phyloP scores from a whole-genome alignment of 2,113 vertebrate genomes.

The Falco punctatus region DNA sequence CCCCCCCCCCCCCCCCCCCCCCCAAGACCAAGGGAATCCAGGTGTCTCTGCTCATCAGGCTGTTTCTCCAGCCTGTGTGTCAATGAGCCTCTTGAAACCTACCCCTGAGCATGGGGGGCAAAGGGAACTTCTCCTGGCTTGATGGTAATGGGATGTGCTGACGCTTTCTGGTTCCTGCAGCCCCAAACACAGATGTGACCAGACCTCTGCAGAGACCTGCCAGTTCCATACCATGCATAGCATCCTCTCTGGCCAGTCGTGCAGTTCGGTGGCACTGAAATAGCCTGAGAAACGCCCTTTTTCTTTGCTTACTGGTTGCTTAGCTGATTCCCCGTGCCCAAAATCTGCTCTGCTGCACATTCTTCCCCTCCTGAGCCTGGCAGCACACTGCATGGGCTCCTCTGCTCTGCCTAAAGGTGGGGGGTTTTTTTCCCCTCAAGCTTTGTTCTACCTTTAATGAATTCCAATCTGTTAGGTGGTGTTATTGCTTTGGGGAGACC shows the following conservation, averaged over 20 bases:
- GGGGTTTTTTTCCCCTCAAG: accelerated
- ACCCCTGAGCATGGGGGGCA: accelerated
- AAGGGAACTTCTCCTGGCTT: not conserved
- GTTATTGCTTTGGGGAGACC: not conserved
- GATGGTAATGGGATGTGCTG: not conserved
- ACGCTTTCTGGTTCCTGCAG: not conserved
- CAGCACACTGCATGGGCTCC: not conserved
- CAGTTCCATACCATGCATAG: accelerated
- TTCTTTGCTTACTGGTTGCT: not conserved
- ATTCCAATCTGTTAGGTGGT: not conserved
- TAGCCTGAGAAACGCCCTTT: not conserved
- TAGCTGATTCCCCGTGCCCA: not conserved
- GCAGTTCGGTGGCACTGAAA: not conserved
- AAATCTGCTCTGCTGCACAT: not conserved
- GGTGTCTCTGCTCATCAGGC: not conserved
- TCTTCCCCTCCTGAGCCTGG: not conserved
- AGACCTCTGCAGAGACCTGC: not conserved
- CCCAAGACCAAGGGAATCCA: not conserved
- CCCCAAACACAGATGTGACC: accelerated
- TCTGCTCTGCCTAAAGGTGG: not conserved
- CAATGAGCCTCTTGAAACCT: not conserved
- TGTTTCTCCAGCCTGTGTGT: not conserved
- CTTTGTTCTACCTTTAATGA: not conserved
- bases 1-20: too few species aligned
- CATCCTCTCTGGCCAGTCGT: not conserved